Base-by-base conservation (phyloP, 2,797 vertebrate genomes). In the Girardinus metallicus region DNA sequence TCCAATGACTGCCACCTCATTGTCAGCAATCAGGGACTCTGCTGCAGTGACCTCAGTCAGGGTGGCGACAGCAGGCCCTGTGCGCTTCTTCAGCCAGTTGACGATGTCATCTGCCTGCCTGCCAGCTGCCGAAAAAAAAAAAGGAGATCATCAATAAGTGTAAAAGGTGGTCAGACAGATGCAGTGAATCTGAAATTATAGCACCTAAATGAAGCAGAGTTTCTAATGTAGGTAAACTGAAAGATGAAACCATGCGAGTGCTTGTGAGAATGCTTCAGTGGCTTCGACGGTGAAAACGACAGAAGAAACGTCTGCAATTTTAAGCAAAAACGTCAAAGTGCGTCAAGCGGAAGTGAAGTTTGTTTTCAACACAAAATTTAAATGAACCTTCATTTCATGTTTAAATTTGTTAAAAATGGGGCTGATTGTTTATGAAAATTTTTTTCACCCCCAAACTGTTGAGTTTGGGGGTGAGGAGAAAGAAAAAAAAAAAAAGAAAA, bases 71-170 rank as follows among this genome's bases (percentile, higher is more conserved):
- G 98, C 95, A 0, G 98, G 98, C 16, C 99, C 98, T 0, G 98
- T 99, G 86, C 98, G 96, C 82, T 99, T 99, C 96, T 97, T 99
- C 92, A 99, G 91, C 99, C 99, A 99, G 93, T 80, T 96, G 82
- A 99, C 94, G 0, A 99, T 97, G 83, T 99, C 98, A 0, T 98
- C 97, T 0, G 98, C 97, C 75, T 99, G 97, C 80, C 98, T 96
- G 86, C 99, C 99, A 90, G 98, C 99, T 99, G 82, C 71, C 84
- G 75, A 23, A 76, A 73, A 76, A 36, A 74, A 78, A 11, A 85
- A 23, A 87, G 66, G n/a, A 87, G 66, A 34, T 39, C 2, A 21
- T 75, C 6, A 76, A 51, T 60, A 29, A 4, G 31, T 31, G 29
- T 47, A 9, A 31, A 34, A 26, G 43, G 36, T 4, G 47, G 26